phyloP scores from a whole-genome alignment of 2,888 invertebrate species.

The Mythimna vitellina region DNA sequence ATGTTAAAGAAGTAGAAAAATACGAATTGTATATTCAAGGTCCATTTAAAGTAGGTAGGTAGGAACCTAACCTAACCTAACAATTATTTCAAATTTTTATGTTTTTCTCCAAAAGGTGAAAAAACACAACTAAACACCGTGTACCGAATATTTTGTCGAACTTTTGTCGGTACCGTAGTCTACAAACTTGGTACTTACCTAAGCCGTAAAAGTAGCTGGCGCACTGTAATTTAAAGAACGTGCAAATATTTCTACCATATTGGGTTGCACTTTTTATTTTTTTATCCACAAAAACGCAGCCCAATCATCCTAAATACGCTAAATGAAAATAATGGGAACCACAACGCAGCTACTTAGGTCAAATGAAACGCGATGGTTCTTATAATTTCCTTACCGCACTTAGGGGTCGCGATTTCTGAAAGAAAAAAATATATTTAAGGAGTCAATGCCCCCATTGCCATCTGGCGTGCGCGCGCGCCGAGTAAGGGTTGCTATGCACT shows the following conservation, averaged over 20 bases:
- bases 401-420: conserved; percentile 84
- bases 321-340: conserved; percentile 62
- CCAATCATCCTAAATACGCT: conserved; percentile 48
- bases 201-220: neutral
- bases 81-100: neutral
- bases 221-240: conserved; percentile 18
- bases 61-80: neutral
- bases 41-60: neutral
- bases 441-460: conserved; percentile 87
- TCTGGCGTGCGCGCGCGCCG: conserved; percentile 84
- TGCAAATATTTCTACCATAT: conserved; percentile 40
- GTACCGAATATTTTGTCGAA: neutral
- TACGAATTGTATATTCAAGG: neutral
- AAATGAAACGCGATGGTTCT: conserved; percentile 78
- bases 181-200: neutral
- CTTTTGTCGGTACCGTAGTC: neutral
- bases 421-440: conserved; percentile 79
- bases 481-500: conserved; percentile 47
- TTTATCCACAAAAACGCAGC: conserved; percentile 32
- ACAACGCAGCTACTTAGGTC: conserved; percentile 77
- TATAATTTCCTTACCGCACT: conserved; percentile 82
- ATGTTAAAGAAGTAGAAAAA: conserved; percentile 29
- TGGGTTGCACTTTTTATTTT: conserved; percentile 31
- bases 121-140: neutral
- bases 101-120: neutral